These are phyloP conservation scores for Daubentonia madagascariensis DNA, from an alignment of 2,113 vertebrate species.

Conservation along the genomic window DNA sequence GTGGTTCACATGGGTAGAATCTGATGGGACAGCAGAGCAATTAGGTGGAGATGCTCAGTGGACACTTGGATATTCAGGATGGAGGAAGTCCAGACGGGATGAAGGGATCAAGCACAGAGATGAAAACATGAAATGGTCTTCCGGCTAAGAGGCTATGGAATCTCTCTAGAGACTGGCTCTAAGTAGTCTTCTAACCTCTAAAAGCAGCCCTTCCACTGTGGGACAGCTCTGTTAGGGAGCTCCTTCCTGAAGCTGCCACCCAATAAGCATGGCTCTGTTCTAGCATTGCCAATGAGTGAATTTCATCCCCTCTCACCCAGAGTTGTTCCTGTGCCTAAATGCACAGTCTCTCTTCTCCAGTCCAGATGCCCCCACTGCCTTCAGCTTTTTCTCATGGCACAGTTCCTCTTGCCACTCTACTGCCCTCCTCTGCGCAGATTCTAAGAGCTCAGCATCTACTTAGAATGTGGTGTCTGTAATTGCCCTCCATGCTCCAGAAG, in stretches of 20 bases:
- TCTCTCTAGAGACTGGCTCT: background rate
- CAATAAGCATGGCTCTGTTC: background rate
- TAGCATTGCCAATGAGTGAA: background rate
- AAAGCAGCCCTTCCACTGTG: background rate
- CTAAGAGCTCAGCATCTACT: background rate
- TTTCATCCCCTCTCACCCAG: background rate
- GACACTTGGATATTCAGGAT: background rate
- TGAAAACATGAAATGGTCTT: background rate
- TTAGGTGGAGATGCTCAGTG: background rate
- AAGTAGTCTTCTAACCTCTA: background rate
- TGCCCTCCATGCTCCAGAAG: background rate
- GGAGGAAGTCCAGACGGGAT: background rate
- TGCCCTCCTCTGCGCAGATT: background rate
- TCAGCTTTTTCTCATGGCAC: background rate
- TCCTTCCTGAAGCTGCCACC: background rate
- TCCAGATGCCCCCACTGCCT: background rate
- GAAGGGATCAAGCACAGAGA: background rate
- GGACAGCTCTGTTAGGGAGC: background rate
- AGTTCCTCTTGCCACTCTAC: background rate
- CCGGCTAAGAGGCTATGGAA: background rate
- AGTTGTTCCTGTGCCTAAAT: background rate
- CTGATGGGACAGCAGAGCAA: background rate
- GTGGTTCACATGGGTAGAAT: background rate
- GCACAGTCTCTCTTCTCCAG: background rate
- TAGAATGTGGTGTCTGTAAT: background rate